A percentile compares a stretch with the other conserved stretches of the same genome.
Evolutionary conservation across 2,797 vertebrate genomes (phyloP).

Genomic region (Odontamblyopus rebecca): DNA sequence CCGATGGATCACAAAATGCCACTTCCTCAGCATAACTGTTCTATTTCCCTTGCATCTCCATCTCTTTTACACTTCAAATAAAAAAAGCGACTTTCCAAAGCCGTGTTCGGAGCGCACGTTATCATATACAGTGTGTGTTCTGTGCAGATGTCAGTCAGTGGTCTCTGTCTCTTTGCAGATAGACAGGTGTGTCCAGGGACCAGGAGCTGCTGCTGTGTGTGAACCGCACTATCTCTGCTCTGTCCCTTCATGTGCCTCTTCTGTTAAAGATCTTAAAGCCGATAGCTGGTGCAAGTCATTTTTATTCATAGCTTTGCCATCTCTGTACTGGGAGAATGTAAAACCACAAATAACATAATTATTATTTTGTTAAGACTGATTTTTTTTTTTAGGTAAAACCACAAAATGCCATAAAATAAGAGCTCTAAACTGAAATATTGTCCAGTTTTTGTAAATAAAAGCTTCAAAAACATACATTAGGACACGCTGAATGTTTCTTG

Average conservation of each 20-base stretch:
- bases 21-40: not conserved
- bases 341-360: not conserved
- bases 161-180: slow-evolving; percentile 62
- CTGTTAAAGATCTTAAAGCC: slow-evolving; percentile 49
- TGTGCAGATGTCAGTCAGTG: slow-evolving; percentile 17
- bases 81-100: not conserved
- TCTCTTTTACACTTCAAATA: not conserved
- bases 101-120: not conserved
- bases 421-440: not conserved
- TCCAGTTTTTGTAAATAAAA: too few species aligned
- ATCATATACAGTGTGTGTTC: slow-evolving; percentile 19
- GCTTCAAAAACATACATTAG: too few species aligned
- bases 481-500: too few species aligned
- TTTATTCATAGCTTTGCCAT: slow-evolving; percentile 13
- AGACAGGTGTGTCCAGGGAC: slow-evolving; percentile 57
- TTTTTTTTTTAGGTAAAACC: too few species aligned
- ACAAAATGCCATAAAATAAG: not conserved
- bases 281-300: slow-evolving; percentile 46
- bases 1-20: not conserved
- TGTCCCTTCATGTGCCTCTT: not conserved
- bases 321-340: not conserved
- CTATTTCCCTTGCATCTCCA: not conserved
- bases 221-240: slow-evolving; percentile 37
- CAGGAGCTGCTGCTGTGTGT: slow-evolving; percentile 39
- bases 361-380: too few species aligned